These are phyloP conservation scores for Cassiopea xamachana DNA, from an alignment of 30 jellyfish, hydroid and myxozoan species.

Conservation along the genomic window DNA sequence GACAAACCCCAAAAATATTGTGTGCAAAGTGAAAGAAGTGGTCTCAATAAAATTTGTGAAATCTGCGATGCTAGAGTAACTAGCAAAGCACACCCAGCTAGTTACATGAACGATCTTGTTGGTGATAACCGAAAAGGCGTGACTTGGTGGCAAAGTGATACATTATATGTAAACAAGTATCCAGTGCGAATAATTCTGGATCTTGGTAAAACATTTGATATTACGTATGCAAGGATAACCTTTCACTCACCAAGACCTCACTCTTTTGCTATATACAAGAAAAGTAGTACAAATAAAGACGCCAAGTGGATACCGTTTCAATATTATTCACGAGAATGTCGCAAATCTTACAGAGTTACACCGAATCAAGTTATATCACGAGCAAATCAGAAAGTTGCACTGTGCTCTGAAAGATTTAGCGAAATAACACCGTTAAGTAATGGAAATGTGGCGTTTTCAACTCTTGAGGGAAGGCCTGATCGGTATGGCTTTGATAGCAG, in stretches of 20 bases:
- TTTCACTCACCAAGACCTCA: slow-evolving; percentile 95
- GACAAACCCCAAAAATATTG: slow-evolving; percentile 74
- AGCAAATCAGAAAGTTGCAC: slow-evolving; percentile 88
- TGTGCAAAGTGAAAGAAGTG: slow-evolving; percentile 90
- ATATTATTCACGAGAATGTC: slow-evolving; percentile 85
- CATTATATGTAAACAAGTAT: slow-evolving; percentile 77
- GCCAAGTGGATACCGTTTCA: slow-evolving; percentile 96
- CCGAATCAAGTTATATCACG: slow-evolving; percentile 69
- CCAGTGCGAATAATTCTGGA: slow-evolving; percentile 85
- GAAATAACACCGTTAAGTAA: slow-evolving; percentile 93
- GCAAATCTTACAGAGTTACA: slow-evolving; percentile 79
- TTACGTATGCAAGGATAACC: slow-evolving; percentile 86
- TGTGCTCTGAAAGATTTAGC: slow-evolving; percentile 90
- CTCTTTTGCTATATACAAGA: slow-evolving; percentile 91
- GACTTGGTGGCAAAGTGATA: slow-evolving; percentile 99
- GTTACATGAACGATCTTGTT: slow-evolving; percentile 78
- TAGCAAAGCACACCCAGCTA: slow-evolving; percentile 86
- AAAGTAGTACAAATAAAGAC: slow-evolving; percentile 69
- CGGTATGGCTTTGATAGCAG: slow-evolving; percentile 87
- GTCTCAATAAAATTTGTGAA: slow-evolving; percentile 82
- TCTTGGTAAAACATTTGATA: slow-evolving; percentile 88
- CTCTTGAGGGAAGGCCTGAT: slow-evolving; percentile 97
- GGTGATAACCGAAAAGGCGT: slow-evolving; percentile 22
- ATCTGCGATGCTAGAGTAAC: slow-evolving; percentile 70
- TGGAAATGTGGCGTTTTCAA: slow-evolving; percentile 96